A percentile compares a stretch with the other conserved stretches of the same genome.
These are phyloP conservation scores for Elephantulus edwardii DNA, from an alignment of 2,113 vertebrate species.

Conservation along the genomic window DNA sequence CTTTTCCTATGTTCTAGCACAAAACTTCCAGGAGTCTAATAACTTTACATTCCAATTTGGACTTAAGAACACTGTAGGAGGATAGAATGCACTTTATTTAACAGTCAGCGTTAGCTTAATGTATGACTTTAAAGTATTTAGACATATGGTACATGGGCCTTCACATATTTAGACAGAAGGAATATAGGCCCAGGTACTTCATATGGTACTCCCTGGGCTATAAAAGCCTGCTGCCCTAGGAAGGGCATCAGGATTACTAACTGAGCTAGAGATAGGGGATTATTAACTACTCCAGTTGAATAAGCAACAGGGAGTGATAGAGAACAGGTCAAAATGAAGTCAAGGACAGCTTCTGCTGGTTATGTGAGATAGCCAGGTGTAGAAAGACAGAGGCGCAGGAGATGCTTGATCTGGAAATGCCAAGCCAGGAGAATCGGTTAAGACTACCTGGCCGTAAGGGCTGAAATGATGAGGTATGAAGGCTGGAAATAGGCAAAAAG, in stretches of 20 bases:
- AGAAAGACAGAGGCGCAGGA: background rate
- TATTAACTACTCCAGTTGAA: background rate
- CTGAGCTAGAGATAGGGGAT: background rate
- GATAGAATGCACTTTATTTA: constrained; percentile 52
- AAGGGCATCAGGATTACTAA: background rate
- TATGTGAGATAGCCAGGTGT: background rate
- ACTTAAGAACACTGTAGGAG: constrained; percentile 5
- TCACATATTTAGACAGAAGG: background rate
- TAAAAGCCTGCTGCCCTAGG: background rate
- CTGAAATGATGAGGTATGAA: background rate
- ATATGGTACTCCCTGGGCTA: background rate
- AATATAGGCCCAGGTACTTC: background rate
- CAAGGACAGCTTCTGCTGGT: background rate
- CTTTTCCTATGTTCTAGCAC: background rate
- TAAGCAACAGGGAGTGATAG: background rate
- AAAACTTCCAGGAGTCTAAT: background rate
- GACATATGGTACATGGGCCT: background rate
- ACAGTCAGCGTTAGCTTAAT: constrained; percentile 8
- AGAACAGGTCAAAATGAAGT: background rate
- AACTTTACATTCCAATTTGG: background rate
- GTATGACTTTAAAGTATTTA: constrained; percentile 42
- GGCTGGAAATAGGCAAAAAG: background rate
- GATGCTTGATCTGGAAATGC: background rate
- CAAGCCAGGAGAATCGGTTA: no score
- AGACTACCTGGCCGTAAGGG: background rate